Conservation (phyloP, 2,888 invertebrate species). For the Stenichneumon culpator region DNA sequence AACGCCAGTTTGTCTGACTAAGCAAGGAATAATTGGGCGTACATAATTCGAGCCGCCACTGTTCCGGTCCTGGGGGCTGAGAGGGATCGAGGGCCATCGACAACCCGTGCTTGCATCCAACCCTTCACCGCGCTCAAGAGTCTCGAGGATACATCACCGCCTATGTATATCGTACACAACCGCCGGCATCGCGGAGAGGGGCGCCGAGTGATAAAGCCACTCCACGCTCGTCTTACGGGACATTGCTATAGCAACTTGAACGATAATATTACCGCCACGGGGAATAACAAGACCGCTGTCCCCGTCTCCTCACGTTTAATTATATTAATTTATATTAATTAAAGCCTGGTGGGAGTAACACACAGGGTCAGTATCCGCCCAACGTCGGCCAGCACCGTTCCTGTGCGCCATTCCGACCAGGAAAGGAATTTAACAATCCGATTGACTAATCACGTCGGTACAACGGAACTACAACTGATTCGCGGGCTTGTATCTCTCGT, state of each 20-base stretch:
- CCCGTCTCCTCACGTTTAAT: not conserved
- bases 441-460: not conserved
- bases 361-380: not conserved
- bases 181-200: not conserved
- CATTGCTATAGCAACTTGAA: slow-evolving; percentile 17
- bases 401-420: not conserved
- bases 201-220: slow-evolving; percentile 28
- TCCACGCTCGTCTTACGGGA: not conserved
- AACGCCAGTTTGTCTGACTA: slow-evolving; percentile 34
- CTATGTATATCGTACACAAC: slow-evolving; percentile 17
- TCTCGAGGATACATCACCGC: slow-evolving; percentile 35
- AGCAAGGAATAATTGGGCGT: slow-evolving; percentile 62
- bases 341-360: not conserved
- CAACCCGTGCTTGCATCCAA: slow-evolving; percentile 45
- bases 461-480: not conserved
- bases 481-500: not conserved
- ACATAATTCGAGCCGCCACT: slow-evolving; percentile 57
- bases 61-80: slow-evolving; percentile 30
- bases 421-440: not conserved
- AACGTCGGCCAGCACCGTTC: not conserved
- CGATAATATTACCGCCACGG: slow-evolving; percentile 25
- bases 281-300: slow-evolving; percentile 3
- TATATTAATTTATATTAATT: not conserved
- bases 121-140: slow-evolving; percentile 25
- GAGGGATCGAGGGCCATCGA: slow-evolving; percentile 44